These are phyloP conservation scores for Sipha flava DNA, from an alignment of 1,140 invertebrate genomes.

Conservation along the genomic window DNA sequence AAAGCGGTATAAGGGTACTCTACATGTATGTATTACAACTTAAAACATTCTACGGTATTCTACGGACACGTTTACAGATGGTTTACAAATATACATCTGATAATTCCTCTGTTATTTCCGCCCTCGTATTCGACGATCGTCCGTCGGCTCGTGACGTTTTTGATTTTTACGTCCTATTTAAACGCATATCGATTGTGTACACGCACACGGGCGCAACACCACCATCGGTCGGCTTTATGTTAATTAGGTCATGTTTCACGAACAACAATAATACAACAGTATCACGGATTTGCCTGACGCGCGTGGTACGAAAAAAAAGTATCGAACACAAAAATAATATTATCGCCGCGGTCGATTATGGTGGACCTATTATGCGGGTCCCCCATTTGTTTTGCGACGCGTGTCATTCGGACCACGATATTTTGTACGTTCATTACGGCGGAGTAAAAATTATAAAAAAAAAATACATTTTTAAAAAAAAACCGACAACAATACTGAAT, in stretches of 20 bases:
- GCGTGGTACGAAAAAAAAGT: neutral
- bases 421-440: too few relatives aligned
- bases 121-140: too few relatives aligned
- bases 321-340: neutral
- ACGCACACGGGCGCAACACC: neutral
- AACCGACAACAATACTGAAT: too few relatives aligned
- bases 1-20: neutral
- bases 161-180: neutral
- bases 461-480: too few relatives aligned
- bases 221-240: neutral
- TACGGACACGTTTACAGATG: too few relatives aligned
- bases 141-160: neutral
- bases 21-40: too few relatives aligned
- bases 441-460: too few relatives aligned
- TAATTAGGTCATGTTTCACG: conserved; percentile 14
- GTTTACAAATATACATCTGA: too few relatives aligned
- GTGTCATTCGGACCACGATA: too few relatives aligned
- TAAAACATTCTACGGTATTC: too few relatives aligned
- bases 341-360: neutral
- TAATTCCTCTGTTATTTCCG: too few relatives aligned
- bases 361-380: neutral
- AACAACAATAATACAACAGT: neutral
- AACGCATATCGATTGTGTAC: neutral
- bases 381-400: neutral
- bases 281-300: neutral